phyloP scores from a whole-genome alignment of 2,113 vertebrate genomes.

The Perccottus glenii region DNA sequence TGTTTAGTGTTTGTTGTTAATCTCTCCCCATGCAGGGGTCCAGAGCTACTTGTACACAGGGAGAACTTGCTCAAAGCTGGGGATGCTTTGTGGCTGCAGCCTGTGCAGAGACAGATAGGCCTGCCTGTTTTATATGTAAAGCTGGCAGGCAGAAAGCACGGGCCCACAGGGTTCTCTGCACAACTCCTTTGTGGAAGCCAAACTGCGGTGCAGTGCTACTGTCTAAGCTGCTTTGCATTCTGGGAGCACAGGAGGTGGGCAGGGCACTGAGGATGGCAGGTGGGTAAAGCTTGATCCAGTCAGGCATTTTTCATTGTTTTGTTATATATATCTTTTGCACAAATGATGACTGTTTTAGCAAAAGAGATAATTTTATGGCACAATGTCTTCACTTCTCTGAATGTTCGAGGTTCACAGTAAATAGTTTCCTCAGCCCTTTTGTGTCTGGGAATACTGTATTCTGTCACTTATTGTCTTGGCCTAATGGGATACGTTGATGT shows the following conservation, averaged over 20 bases:
- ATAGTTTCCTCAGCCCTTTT: constrained; percentile 28
- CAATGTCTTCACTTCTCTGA: not conserved
- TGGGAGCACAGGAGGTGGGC: constrained; percentile 53
- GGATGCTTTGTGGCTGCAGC: constrained; percentile 70
- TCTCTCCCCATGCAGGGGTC: constrained; percentile 69
- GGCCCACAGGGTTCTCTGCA: constrained; percentile 64
- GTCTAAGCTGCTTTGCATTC: constrained; percentile 71
- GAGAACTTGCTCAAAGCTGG: constrained; percentile 52
- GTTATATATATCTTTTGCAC: constrained; percentile 33
- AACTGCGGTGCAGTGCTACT: constrained; percentile 59
- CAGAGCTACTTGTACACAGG: constrained; percentile 22
- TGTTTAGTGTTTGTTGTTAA: constrained; percentile 73
- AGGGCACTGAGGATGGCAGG: constrained; percentile 46
- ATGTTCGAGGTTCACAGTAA: constrained; percentile 24
- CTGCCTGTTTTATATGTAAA: constrained; percentile 79
- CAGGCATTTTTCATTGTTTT: no score
- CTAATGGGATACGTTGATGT: constrained; percentile 54
- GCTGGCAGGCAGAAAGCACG: constrained; percentile 68
- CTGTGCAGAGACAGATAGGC: constrained; percentile 75
- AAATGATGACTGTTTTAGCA: constrained; percentile 1
- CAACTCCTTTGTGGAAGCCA: constrained; percentile 67
- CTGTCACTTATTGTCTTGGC: constrained; percentile 53
- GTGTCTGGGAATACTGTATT: constrained; percentile 28
- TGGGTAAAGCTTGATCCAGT: constrained; percentile 61
- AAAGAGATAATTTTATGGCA: not conserved